Evolutionary conservation across 2,888 invertebrate genomes (phyloP).

Genomic region (Andrena camellia): DNA sequence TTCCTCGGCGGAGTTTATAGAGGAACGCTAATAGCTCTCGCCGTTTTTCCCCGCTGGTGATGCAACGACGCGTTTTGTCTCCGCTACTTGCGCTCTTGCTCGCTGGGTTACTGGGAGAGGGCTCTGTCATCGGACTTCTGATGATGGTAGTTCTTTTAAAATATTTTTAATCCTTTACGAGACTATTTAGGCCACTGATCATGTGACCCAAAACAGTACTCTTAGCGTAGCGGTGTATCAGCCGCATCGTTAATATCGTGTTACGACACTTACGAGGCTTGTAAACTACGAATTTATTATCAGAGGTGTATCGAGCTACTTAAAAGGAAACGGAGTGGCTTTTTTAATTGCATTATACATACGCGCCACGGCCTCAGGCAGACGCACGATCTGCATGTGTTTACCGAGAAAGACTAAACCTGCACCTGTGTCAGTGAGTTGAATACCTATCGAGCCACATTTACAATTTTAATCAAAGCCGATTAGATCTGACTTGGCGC

Average conservation of each 20-base stretch:
- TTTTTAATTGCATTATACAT: background rate
- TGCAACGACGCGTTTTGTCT: conserved; percentile 44
- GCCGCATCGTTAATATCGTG: too few species aligned
- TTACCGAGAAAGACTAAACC: conserved; percentile 1
- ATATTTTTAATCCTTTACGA: too few species aligned
- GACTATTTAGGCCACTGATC: too few species aligned
- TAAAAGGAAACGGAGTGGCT: background rate
- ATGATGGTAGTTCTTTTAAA: background rate
- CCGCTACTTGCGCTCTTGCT: background rate
- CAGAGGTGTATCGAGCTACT: background rate
- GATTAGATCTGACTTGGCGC: conserved; percentile 37
- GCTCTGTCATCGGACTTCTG: background rate
- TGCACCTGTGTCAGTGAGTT: background rate
- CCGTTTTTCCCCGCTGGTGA: conserved; percentile 41
- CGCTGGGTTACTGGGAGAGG: background rate
- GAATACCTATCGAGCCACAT: conserved; percentile 15
- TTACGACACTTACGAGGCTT: too few species aligned
- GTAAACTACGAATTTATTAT: too few species aligned
- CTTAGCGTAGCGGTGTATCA: too few species aligned
- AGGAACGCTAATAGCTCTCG: conserved; percentile 57
- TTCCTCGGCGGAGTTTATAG: conserved; percentile 61
- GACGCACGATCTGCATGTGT: background rate
- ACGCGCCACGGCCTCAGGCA: background rate
- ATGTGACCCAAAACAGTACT: too few species aligned
- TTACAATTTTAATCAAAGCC: conserved; percentile 41